phyloP scores from a whole-genome alignment of 2,113 vertebrate species.

The Lanius ludovicianus region DNA sequence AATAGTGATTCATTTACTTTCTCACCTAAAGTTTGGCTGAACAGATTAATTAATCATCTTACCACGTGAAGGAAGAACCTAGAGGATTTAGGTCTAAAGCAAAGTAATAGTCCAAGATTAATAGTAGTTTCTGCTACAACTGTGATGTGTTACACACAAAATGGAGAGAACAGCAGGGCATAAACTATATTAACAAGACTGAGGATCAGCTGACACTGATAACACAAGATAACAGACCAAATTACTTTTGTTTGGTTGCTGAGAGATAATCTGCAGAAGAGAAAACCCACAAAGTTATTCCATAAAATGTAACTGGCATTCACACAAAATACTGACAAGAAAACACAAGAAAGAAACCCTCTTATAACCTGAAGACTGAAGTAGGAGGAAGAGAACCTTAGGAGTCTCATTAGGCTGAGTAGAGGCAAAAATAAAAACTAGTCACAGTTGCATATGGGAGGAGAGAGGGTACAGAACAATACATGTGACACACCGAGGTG shows the following conservation, averaged over 20 bases:
- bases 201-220: not conserved
- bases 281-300: not conserved
- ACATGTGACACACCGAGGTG: not conserved
- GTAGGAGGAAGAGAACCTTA: not conserved
- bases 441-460: not conserved
- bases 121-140: not conserved
- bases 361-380: not conserved
- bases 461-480: not conserved
- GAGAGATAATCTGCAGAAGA: not conserved
- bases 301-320: not conserved
- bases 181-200: not conserved
- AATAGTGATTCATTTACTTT: not conserved
- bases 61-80: not conserved
- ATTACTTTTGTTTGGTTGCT: not conserved
- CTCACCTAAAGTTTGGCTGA: not conserved
- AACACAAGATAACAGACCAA: not conserved
- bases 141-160: rapidly evolving
- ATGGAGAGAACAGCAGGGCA: not conserved
- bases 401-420: not conserved
- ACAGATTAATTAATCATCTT: not conserved
- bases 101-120: not conserved
- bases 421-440: not conserved
- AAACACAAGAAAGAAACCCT: not conserved
- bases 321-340: not conserved
- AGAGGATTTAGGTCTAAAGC: not conserved